Base-by-base conservation (phyloP, 1,140 invertebrate species). In the Ceratosolen fusciceps region DNA sequence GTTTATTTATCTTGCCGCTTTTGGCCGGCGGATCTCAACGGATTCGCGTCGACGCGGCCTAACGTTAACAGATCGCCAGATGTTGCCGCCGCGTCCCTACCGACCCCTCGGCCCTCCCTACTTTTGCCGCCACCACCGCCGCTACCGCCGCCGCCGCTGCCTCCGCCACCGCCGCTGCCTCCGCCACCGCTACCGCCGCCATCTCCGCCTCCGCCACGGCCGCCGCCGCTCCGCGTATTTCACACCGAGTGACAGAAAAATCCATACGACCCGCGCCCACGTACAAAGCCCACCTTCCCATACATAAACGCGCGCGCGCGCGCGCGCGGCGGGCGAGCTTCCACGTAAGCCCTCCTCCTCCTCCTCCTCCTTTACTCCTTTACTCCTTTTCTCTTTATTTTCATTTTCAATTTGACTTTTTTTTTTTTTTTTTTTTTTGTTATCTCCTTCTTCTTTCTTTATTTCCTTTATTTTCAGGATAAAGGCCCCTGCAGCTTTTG, bases 51-150 rank as follows among this genome's bases (percentile, higher is more conserved):
- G 39, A 74, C 70, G 78, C 81, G 80, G 83, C 83, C 83, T 84
- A 88, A 86, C 85, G 85, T 88, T 89, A 88, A 89, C 88, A 86
- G 84, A 87, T 86, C 85, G 87, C 88, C 88, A 89, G 88, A 89
- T 89, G 88, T 88, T 87, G 81, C 86, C 79, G 79, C 43, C 43
- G 71, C 39, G 39, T 12, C 39, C 5, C 39, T 12, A 43, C 39
- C 39, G 39, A 5, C 39, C 5, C 39, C 39, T 7, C 39, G 5
- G 39, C 39, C 39, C 5, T 12, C 39, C 5, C 39, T 12, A 12
- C 39, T 12, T 5, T 12, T 12, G 12, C 39, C 39, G 39, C 39
- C 39, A 12, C 39, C 39, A 43, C 39, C 39, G 39, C 39, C 39
- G 39, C 39, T 12, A 43, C 39, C 39, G 39, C 39, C 39, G 39